Evolutionary conservation across 2,888 invertebrate species (phyloP), one percentile per base, ranked within the genome.

Genomic region (Drosophila flavopinicola): DNA sequence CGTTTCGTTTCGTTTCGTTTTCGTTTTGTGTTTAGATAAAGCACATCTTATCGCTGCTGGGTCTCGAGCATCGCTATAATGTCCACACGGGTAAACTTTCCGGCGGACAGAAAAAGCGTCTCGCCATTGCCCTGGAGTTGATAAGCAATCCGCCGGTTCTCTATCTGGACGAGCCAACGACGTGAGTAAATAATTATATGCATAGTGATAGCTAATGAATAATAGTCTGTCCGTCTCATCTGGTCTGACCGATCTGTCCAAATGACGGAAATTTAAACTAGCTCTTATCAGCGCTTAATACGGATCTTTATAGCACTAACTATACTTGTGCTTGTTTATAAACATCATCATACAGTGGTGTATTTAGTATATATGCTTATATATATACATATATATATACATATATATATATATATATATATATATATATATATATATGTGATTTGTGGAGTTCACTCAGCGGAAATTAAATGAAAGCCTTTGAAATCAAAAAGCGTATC

Each of bases 121-220:
- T 97, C 42, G 96, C 96, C 1, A 95, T 97, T 39, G 96, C 96
- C 4, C 91, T 96, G 68, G 97, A 97, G 89, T 92, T 97, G 61
- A 94, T 97, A 41, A 96, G 96, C 75, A 97, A 97, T 90, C 97
- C 97, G 7, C 96, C 96, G 13, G 94, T 97, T 56, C 93, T 97
- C 92, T 97, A 96, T 91, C 94, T 97, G 68, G 97, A 97, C 87
- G 97, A 97, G 89, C 97, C 97, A 37, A 97, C 97, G 6, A 96
- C 96, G 93, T 94, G 87, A 93, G 93, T 92, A 59, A 30, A 47
- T 57, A 49, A 15, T 42, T 45, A 61, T 35, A 33, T 48, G 48
- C 32, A 29, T 41, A 45, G 39, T 11, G 54, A 56, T 59, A 69
- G 39, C 48, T 65, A 42, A 13, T 52, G 27, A 51, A 39, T 35